phyloP scores from a whole-genome alignment of 1,140 invertebrate genomes.

The Eriosoma lanigerum region DNA sequence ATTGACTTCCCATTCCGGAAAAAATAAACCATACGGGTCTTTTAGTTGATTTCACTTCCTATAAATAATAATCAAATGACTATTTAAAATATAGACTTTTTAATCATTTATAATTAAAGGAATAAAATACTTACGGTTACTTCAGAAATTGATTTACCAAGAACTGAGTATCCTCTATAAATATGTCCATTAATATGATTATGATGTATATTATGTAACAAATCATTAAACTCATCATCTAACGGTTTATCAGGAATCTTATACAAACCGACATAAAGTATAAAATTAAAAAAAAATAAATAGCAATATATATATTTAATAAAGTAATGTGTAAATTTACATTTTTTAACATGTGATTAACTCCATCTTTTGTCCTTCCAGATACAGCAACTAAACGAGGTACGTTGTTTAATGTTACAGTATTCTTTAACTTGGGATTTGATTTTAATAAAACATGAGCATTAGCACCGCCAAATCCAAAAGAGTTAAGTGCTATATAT shows the following conservation, averaged over 20 bases:
- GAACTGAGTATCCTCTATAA: slow-evolving; percentile 76
- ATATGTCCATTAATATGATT: slow-evolving; percentile 70
- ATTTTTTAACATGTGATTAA: slow-evolving; percentile 69
- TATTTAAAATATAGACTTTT: background rate
- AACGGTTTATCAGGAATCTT: slow-evolving; percentile 61
- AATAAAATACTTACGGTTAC: slow-evolving; percentile 58
- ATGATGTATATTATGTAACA: slow-evolving; percentile 76
- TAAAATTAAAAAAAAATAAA: too few species aligned
- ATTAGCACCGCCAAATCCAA: slow-evolving; percentile 97
- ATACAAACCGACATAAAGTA: background rate
- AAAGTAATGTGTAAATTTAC: slow-evolving; percentile 55
- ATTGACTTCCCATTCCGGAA: slow-evolving; percentile 71
- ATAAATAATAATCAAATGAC: slow-evolving; percentile 14
- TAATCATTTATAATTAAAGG: background rate
- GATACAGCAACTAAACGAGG: slow-evolving; percentile 77
- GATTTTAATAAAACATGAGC: slow-evolving; percentile 85
- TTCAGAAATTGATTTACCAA: slow-evolving; percentile 63
- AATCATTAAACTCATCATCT: slow-evolving; percentile 75
- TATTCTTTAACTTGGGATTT: slow-evolving; percentile 70
- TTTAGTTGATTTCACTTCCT: slow-evolving; percentile 37
- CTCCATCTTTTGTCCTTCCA: slow-evolving; percentile 81
- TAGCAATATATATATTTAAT: background rate
- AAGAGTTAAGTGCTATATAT: slow-evolving; percentile 87
- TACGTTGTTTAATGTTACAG: slow-evolving; percentile 60
- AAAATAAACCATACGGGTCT: slow-evolving; percentile 60